Evolutionary conservation across 2,113 vertebrate species (phyloP).

Genomic region (Diphyllodes magnificus): DNA sequence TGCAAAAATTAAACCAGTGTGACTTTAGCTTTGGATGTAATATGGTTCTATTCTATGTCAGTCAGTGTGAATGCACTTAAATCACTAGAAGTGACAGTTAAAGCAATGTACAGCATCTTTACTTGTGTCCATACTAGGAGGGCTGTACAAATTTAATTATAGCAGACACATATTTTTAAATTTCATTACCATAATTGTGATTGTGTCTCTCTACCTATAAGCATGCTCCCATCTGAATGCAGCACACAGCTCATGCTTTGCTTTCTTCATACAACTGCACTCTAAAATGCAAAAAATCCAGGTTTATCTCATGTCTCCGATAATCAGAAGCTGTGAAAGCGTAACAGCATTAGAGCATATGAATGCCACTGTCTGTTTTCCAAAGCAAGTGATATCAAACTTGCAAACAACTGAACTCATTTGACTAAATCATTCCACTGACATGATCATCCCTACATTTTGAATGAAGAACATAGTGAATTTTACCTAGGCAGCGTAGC

Average conservation of each 20-base stretch:
- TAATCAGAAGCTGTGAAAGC: slow-evolving; percentile 14
- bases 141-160: background rate
- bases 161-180: background rate
- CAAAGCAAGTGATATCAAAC: background rate
- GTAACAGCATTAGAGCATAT: background rate
- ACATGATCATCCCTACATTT: background rate
- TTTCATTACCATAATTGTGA: background rate
- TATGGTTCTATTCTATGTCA: background rate
- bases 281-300: background rate
- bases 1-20: background rate
- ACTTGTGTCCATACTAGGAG: background rate
- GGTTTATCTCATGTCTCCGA: background rate
- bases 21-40: background rate
- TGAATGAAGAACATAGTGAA: background rate
- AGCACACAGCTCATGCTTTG: background rate
- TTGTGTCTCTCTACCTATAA: background rate
- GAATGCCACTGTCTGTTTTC: background rate
- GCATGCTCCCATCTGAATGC: background rate
- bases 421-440: background rate
- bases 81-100: background rate
- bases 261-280: background rate
- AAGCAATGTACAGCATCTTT: background rate
- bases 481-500: background rate
- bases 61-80: background rate
- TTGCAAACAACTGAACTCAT: background rate